Evolutionary conservation across 2,888 invertebrate genomes (phyloP).

Genomic region (Gonocerus acuteangulatus): DNA sequence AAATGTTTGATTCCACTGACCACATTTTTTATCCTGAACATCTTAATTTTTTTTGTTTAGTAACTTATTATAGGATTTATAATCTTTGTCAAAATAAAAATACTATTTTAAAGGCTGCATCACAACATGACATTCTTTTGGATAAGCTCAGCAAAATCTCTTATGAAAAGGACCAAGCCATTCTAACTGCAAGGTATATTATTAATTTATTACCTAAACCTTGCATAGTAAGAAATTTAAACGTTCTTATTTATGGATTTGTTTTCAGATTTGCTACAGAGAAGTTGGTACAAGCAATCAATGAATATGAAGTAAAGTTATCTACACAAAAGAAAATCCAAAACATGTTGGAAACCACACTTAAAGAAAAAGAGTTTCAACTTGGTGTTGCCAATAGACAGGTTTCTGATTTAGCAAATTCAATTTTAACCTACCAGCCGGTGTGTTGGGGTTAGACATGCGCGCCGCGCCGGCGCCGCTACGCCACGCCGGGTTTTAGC

Average conservation of each 20-base stretch:
- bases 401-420: too few relatives aligned
- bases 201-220: too few relatives aligned
- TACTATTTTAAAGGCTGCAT: too few relatives aligned
- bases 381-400: constrained; percentile 14
- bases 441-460: too few relatives aligned
- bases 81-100: too few relatives aligned
- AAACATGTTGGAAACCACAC: constrained; percentile 21
- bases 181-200: constrained; percentile 32
- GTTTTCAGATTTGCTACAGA: constrained; percentile 28
- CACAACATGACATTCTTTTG: neutral
- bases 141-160: constrained; percentile 10
- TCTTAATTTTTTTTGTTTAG: too few relatives aligned
- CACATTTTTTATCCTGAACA: too few relatives aligned
- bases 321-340: constrained; percentile 27
- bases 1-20: too few relatives aligned
- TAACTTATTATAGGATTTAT: too few relatives aligned
- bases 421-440: too few relatives aligned
- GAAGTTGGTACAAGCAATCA: constrained; percentile 27
- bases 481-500: too few relatives aligned
- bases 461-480: too few relatives aligned
- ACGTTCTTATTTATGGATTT: neutral
- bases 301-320: constrained; percentile 29
- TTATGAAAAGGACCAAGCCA: constrained; percentile 31
- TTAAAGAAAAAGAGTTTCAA: constrained; percentile 28
- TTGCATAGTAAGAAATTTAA: neutral